Evolutionary conservation across 2,888 invertebrate species (phyloP).

Genomic region (Tipula confusa): DNA sequence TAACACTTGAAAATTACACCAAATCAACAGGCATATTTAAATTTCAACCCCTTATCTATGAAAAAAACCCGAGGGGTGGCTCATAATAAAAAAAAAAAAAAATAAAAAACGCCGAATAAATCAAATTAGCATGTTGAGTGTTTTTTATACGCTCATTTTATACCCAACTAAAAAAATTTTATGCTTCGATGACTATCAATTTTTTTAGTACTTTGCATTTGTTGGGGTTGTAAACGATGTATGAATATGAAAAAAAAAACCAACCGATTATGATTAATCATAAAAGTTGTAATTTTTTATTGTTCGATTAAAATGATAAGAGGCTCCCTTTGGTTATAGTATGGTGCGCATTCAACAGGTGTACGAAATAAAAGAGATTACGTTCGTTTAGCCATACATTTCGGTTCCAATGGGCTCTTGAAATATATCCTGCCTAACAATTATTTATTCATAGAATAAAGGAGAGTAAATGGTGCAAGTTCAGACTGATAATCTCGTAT

Average conservation of each 20-base stretch:
- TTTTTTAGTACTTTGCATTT: background rate
- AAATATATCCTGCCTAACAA: too few species aligned
- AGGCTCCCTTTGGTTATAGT: background rate
- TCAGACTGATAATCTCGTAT: too few species aligned
- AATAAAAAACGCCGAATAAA: background rate
- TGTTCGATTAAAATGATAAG: background rate
- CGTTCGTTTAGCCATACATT: too few species aligned
- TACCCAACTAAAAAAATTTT: background rate
- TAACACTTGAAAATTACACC: background rate
- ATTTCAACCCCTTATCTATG: background rate
- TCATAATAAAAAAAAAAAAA: background rate
- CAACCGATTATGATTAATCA: background rate
- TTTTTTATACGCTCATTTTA: background rate
- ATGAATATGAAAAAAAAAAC: background rate
- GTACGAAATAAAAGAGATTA: too few species aligned
- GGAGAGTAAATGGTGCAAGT: too few species aligned
- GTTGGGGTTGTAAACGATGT: background rate
- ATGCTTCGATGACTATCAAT: background rate
- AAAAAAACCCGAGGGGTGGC: background rate
- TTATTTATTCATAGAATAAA: too few species aligned
- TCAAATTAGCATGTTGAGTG: background rate
- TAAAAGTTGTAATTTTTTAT: background rate
- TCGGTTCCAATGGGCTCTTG: too few species aligned
- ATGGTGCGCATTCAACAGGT: background rate
- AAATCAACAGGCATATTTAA: background rate